phyloP scores from a whole-genome alignment of 2,113 vertebrate genomes.

The Micronisus gabar region DNA sequence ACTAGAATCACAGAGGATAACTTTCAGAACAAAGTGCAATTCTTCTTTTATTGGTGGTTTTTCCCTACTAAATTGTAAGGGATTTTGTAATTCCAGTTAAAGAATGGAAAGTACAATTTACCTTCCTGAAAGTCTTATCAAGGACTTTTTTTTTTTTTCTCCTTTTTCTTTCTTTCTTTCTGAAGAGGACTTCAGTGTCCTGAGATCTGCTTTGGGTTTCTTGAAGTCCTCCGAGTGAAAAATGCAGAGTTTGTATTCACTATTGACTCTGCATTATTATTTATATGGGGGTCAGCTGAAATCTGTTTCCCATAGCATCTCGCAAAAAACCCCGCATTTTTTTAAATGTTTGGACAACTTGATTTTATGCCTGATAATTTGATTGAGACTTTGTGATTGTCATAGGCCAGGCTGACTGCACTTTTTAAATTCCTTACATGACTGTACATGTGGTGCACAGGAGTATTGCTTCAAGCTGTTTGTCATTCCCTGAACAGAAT shows the following conservation, averaged over 20 bases:
- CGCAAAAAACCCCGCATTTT: rapidly evolving
- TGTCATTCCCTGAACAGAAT: neutral
- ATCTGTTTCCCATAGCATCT: neutral
- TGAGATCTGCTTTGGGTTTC: neutral
- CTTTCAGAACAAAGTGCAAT: neutral
- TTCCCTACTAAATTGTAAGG: neutral
- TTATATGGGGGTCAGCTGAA: neutral
- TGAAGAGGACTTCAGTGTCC: neutral
- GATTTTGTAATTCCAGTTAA: neutral
- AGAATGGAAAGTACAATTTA: neutral
- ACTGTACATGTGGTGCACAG: neutral
- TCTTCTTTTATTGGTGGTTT: neutral
- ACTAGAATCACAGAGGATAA: neutral
- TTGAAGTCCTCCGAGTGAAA: neutral
- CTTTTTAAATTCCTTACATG: neutral
- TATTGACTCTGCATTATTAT: neutral
- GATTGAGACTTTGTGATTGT: neutral
- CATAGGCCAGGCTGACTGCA: neutral
- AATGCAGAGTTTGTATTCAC: neutral
- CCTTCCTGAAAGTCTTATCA: neutral
- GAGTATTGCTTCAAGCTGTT: neutral
- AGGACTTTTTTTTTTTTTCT: neutral
- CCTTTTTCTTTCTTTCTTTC: neutral
- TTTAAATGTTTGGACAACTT: neutral
- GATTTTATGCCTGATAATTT: neutral